phyloP scores from a whole-genome alignment of 2,113 vertebrate species.

The Cephalopholis sonnerati region DNA sequence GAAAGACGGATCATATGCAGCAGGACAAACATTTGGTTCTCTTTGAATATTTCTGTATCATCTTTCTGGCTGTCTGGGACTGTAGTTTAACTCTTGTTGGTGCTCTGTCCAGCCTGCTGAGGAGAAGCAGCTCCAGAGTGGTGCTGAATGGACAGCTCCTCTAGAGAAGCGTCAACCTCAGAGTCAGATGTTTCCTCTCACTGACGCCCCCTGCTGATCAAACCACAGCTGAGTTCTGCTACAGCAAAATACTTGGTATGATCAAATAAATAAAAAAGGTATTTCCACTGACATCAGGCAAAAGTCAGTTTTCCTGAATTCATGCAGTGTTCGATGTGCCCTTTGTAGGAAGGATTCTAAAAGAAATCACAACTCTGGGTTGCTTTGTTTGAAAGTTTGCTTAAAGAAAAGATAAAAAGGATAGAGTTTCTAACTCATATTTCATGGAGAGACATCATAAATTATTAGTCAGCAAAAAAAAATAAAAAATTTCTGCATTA shows the following conservation, averaged over 20 bases:
- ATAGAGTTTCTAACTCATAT: neutral
- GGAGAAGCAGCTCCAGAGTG: conserved; percentile 32
- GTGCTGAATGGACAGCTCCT: conserved; percentile 88
- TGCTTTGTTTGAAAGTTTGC: neutral
- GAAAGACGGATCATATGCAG: neutral
- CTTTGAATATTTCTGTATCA: neutral
- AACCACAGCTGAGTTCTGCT: neutral
- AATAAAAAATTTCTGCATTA: conserved; percentile 16
- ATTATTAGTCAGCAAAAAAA: conserved; percentile 4
- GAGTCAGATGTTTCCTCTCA: conserved; percentile 24
- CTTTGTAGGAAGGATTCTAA: neutral
- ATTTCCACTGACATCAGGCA: neutral
- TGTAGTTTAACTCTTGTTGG: neutral
- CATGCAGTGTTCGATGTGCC: too few relatives aligned
- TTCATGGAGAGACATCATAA: neutral
- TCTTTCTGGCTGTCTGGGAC: neutral
- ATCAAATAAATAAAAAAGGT: neutral
- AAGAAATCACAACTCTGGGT: neutral
- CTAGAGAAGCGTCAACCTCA: conserved; percentile 16
- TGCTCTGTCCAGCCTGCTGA: conserved; percentile 8
- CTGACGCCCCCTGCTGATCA: conserved; percentile 66
- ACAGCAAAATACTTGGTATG: neutral
- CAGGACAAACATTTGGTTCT: neutral
- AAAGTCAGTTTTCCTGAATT: neutral
- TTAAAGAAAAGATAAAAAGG: neutral